Evolutionary conservation across 1,140 invertebrate genomes (phyloP), one percentile per base, ranked within the genome.

Genomic region (Anagrus nilaparvatae): DNA sequence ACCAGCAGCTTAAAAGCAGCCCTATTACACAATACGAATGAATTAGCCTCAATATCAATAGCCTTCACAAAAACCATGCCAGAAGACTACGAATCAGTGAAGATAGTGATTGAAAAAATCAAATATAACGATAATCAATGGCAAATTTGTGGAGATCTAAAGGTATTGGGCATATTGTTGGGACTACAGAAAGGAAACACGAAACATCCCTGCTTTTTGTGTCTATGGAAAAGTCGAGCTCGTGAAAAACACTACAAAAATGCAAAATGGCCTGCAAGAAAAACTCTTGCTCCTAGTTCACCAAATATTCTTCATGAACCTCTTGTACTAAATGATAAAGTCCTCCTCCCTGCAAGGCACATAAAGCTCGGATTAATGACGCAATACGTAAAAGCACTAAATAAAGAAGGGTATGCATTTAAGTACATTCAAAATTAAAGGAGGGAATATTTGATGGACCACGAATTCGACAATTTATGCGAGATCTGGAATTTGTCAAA

Each of bases 341-440:
- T 53, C 6, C 35, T 55, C 10, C 28, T 55, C 19, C 48, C 49
- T 29, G 47, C 52, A 35, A 40, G 57, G 12, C 53, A 58, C 34
- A 57, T 57, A 16, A 60, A 58, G 40, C 38, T 59, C 6, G 51
- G 52, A 9, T 34, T 55, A 3, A 59, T 57, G 40, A 59, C 55
- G 38, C 50, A 57, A 37, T 55, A 55, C 47, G 50, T 55, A 5
- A 57, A 61, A 32, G 51, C 50, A 14, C 37, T 58, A 8, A 16
- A 43, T 19, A 57, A 54, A 47, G 30, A 34, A 8, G 28, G 43
- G 14, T 10, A 38, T 7, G 24, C 8, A 17, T 21, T 29, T 13
- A 9, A 28, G 14, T 31, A 46, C 29, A 45, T 12, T 48, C 46
- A 1, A 52, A 54, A 44, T 19, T 53, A n/a, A 53, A 53, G 30